These are phyloP conservation scores for Plecotus auritus DNA, from an alignment of 2,113 vertebrate genomes.

Conservation along the genomic window DNA sequence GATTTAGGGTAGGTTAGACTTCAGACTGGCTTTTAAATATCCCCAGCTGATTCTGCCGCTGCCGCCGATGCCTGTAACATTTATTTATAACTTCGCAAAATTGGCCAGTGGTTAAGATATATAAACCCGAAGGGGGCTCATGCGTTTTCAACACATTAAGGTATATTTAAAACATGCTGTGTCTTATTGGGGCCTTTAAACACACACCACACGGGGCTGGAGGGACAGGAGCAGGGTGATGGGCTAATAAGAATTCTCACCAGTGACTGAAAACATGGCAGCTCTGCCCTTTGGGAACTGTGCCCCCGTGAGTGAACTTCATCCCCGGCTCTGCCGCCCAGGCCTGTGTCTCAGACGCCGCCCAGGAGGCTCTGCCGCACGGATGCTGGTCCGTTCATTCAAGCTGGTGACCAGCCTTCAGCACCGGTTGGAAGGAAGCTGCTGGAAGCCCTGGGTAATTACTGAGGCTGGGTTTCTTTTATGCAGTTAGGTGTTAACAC, in stretches of 20 bases:
- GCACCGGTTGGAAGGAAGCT: constrained; percentile 65
- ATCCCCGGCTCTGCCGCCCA: constrained; percentile 67
- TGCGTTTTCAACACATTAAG: constrained; percentile 76
- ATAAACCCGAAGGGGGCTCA: constrained; percentile 70
- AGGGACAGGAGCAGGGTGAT: constrained; percentile 63
- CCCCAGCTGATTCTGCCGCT: constrained; percentile 67
- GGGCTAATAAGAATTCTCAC: constrained; percentile 77
- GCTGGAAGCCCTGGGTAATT: constrained; percentile 53
- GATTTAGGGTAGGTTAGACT: constrained; percentile 70
- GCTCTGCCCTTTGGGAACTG: constrained; percentile 74
- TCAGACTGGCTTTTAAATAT: constrained; percentile 75
- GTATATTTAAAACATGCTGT: constrained; percentile 77
- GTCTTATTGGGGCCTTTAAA: constrained; percentile 71
- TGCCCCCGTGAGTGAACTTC: constrained; percentile 74
- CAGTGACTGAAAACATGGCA: constrained; percentile 71
- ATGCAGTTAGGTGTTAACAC: constrained; percentile 65
- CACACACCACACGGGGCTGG: constrained; percentile 62
- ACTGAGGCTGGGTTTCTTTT: constrained; percentile 42
- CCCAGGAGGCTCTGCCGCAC: constrained; percentile 48
- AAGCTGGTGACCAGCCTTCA: constrained; percentile 70
- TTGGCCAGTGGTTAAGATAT: constrained; percentile 75
- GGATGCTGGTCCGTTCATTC: constrained; percentile 62
- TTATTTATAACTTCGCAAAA: constrained; percentile 77
- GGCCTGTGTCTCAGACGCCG: constrained; percentile 58
- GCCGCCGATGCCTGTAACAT: constrained; percentile 72